Evolutionary conservation across 2,888 invertebrate species (phyloP), one percentile per base, ranked within the genome.

Genomic region (Aquatica leii): DNA sequence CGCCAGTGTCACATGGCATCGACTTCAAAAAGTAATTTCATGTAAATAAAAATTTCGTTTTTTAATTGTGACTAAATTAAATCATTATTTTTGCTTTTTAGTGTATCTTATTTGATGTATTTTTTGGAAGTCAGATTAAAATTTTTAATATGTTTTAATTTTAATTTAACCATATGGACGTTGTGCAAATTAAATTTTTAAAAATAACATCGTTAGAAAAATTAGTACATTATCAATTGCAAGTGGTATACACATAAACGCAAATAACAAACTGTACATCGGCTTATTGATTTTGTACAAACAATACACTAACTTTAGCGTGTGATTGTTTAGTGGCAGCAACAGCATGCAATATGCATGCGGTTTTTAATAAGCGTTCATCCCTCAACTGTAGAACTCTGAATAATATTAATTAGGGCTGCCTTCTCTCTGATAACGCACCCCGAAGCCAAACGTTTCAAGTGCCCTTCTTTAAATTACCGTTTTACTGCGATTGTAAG

Each of bases 391-490:
- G 48, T 18, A 57, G 53, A 49, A 66, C 61, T 66, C 69, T 68
- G 73, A 74, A 75, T 74, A 74, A 74, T 76, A 77, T 75, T 77
- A 77, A 77, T 77, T 76, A 76, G 74, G 75, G 71, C 71, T 73
- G 73, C 69, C 73, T 74, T 69, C 73, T 71, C 74, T 61, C 65
- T 65, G 65, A 65, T 65, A 65, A 65, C 65, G 65, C 62, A 59
- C 54, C 65, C 65, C 61, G 62, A 62, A 65, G 62, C 58, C 49
- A 59, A 65, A 55, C 62, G 65, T 65, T 65, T 65, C 58, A 62
- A 65, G 65, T 65, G 61, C 65, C 66, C 69, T 69, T 64, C 65
- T 65, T 65, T 64, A 60, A 69, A 66, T 69, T 69, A 68, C 67
- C 59, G 67, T 61, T 66, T 65, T 67, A 59, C 54, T 55, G 62